phyloP scores from a whole-genome alignment of 2,888 invertebrate genomes.

The Endomychus coccineus region DNA sequence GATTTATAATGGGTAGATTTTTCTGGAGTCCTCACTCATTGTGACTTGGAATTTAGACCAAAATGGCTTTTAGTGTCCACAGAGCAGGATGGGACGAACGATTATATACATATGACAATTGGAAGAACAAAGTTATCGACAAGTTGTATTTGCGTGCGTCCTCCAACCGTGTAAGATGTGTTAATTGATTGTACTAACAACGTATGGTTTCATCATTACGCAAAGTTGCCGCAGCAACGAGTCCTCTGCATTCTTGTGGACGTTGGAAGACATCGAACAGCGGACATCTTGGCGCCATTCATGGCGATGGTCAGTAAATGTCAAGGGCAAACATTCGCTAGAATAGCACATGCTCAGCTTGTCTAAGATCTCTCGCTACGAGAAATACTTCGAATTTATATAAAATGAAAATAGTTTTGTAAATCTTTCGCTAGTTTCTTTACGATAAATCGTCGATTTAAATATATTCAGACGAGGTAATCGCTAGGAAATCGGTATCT shows the following conservation, averaged over 20 bases:
- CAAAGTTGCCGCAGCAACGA: background rate
- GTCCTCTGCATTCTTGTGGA: conserved; percentile 23
- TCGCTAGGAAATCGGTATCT: no score
- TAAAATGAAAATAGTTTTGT: no score
- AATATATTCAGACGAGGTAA: no score
- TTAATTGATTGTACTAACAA: conserved; percentile 12
- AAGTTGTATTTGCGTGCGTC: conserved; percentile 11
- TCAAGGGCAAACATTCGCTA: conserved; percentile 33
- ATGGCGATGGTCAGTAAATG: conserved; percentile 33
- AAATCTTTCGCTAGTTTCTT: no score
- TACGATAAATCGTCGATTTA: no score
- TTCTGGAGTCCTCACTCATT: no score
- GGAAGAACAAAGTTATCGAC: no score
- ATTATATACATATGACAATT: no score
- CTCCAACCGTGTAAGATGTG: conserved; percentile 7
- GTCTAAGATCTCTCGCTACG: conserved; percentile 28
- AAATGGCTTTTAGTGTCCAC: no score
- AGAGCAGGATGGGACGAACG: no score
- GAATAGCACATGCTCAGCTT: conserved; percentile 24
- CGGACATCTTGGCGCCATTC: conserved; percentile 32
- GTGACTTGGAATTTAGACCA: no score
- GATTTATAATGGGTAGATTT: no score
- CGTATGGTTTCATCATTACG: conserved; percentile 13
- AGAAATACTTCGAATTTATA: conserved; percentile 27
- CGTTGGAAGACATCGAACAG: conserved; percentile 28